Evolutionary conservation across 2,888 invertebrate genomes (phyloP), one percentile per base, ranked within the genome.

Genomic region (Parnassius apollo): DNA sequence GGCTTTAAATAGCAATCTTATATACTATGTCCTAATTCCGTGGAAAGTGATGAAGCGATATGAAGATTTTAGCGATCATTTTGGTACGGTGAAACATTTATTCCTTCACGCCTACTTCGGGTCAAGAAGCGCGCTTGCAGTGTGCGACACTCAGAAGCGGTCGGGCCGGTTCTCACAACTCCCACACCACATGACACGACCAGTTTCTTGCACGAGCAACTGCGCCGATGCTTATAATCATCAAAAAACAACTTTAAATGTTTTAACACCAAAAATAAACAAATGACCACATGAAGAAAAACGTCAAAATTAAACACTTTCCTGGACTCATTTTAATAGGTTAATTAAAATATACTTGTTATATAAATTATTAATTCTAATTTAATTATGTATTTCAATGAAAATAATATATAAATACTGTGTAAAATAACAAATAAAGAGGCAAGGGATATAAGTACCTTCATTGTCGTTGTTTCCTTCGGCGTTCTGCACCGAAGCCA

Each of bases 381-480:
- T 35, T 35, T 7, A 35, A 35, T 35, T 7, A 35, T 35, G 7
- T 35, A 35, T 35, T 35, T 35, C 0, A 0, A 35, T 35, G 3
- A 35, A 3, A 7, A 35, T 35, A 35, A 35, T 7, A 7, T 25
- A 25, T 25, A 25, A 35, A 7, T 35, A 35, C 35, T 35, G 4
- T 9, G 9, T 51, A 46, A 44, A 64, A 71, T 71, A 69, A 73
- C 69, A 74, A 71, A 72, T 70, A 71, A 35, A 71, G 66, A 69
- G 49, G 60, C 57, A 60, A 65, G 58, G 67, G 65, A 66, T 72
- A 77, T 75, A 7, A 51, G 22, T 82, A 91, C 92, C 92, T 92
- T 91, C 91, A 89, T 92, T 91, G 85, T 88, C 89, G 90, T 85
- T 85, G 86, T 90, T 91, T 86, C 85, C 83, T 68, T 85, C 84